Evolutionary conservation across 2,113 vertebrate genomes (phyloP).

Genomic region (Choloepus hoffmanni): DNA sequence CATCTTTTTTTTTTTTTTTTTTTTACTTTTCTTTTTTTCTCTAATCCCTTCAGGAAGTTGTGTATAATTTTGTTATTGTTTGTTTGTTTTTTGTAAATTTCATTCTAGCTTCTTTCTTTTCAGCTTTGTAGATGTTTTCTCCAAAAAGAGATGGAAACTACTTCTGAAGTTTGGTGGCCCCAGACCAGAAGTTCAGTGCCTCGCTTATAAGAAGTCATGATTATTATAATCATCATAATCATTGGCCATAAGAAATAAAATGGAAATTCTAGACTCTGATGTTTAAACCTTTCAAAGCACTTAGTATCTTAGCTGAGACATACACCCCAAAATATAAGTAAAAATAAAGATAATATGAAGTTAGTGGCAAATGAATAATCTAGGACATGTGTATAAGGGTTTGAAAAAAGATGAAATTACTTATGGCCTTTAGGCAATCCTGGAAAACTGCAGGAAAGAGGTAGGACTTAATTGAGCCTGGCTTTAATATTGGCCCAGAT

Average conservation of each 20-base stretch:
- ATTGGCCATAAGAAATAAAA: neutral
- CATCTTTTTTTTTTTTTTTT: too few relatives aligned
- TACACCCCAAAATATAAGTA: neutral
- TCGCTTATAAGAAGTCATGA: neutral
- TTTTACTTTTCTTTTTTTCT: fast-evolving
- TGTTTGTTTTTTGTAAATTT: neutral
- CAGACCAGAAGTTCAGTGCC: neutral
- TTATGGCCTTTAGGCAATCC: neutral
- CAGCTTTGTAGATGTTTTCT: neutral
- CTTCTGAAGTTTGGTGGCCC: neutral
- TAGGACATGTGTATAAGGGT: neutral
- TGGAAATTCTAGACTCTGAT: neutral
- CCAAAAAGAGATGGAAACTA: neutral
- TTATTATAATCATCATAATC: neutral
- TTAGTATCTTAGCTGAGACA: neutral
- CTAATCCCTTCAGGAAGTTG: neutral
- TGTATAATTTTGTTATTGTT: neutral
- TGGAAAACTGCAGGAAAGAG: neutral
- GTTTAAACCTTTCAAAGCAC: neutral
- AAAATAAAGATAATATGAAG: neutral
- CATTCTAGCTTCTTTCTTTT: neutral
- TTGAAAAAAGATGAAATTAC: neutral
- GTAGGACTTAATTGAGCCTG: neutral
- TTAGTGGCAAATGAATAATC: neutral
- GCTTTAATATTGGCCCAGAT: neutral